Percentiles rank a stretch among this genome's conserved stretches.
Conservation (phyloP, 2,888 invertebrate genomes). For the Apamea anceps region DNA sequence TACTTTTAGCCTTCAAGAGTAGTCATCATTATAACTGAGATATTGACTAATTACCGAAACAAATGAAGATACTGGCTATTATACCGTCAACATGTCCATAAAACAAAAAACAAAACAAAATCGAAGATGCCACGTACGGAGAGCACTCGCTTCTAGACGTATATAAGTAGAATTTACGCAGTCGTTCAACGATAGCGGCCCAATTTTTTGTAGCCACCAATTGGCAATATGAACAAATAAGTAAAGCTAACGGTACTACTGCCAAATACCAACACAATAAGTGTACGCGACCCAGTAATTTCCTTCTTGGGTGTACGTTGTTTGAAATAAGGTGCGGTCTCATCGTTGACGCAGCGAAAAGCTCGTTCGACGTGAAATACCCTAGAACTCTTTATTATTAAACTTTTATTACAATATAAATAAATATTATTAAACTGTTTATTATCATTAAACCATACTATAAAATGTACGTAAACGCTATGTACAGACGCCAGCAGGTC, state of each 20-base stretch:
- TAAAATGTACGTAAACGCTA: too few relatives aligned
- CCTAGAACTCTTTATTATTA: neutral
- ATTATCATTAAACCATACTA: neutral
- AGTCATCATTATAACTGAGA: conserved; percentile 18
- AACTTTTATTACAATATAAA: too few relatives aligned
- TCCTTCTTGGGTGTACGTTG: conserved; percentile 51
- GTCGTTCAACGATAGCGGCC: conserved; percentile 26
- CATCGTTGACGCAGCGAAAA: neutral
- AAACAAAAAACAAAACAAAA: conserved; percentile 7
- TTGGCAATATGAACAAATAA: conserved; percentile 65
- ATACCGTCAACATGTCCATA: conserved; percentile 10
- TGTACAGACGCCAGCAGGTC: too few relatives aligned
- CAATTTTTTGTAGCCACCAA: conserved; percentile 51
- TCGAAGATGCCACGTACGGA: neutral
- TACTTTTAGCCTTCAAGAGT: conserved; percentile 14
- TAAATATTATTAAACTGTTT: neutral
- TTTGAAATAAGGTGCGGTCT: conserved; percentile 32
- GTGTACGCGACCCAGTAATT: conserved; percentile 67
- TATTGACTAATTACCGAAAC: conserved; percentile 1
- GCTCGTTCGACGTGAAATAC: neutral
- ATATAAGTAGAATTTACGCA: conserved; percentile 15
- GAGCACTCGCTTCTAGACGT: conserved; percentile 4
- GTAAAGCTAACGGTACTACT: conserved; percentile 68
- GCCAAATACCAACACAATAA: conserved; percentile 65
- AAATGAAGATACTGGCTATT: conserved; percentile 7